Percentiles rank a stretch among this genome's conserved stretches.
Evolutionary conservation across 2,888 invertebrate genomes (phyloP).

Genomic region (Melangyna quadrimaculata): DNA sequence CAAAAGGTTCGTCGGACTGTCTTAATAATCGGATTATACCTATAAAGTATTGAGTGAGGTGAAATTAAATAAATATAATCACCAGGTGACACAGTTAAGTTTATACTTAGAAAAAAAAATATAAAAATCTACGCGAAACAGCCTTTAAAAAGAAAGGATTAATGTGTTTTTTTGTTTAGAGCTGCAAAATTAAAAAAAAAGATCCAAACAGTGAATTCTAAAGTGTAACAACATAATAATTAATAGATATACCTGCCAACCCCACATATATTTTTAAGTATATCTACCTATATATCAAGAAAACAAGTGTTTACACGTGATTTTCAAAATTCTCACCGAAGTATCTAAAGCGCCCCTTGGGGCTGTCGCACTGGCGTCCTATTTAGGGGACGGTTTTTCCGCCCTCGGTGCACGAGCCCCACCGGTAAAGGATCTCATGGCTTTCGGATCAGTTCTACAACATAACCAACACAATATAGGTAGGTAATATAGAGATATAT

Average conservation of each 20-base stretch:
- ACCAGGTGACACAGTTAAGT: neutral
- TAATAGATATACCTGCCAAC: neutral
- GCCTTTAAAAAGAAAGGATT: slow-evolving; percentile 1
- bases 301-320: slow-evolving; percentile 66
- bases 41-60: slow-evolving; percentile 6
- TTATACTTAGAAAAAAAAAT: neutral
- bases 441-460: slow-evolving; percentile 81
- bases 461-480: slow-evolving; percentile 82
- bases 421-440: slow-evolving; percentile 82
- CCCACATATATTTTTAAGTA: neutral
- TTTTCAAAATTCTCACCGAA: slow-evolving; percentile 82
- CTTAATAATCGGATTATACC: slow-evolving; percentile 18
- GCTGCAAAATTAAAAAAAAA: neutral
- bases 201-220: neutral
- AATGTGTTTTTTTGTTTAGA: slow-evolving; percentile 1
- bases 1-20: slow-evolving; percentile 29
- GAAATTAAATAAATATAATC: neutral
- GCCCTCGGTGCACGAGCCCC: slow-evolving; percentile 81
- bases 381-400: slow-evolving; percentile 82
- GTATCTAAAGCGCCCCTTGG: slow-evolving; percentile 81
- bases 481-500: slow-evolving; percentile 51
- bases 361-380: slow-evolving; percentile 82
- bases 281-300: neutral
- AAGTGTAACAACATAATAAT: neutral
- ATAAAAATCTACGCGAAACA: neutral